Evolutionary conservation across 1,140 invertebrate genomes (phyloP).

Genomic region (Drosophila pandora): DNA sequence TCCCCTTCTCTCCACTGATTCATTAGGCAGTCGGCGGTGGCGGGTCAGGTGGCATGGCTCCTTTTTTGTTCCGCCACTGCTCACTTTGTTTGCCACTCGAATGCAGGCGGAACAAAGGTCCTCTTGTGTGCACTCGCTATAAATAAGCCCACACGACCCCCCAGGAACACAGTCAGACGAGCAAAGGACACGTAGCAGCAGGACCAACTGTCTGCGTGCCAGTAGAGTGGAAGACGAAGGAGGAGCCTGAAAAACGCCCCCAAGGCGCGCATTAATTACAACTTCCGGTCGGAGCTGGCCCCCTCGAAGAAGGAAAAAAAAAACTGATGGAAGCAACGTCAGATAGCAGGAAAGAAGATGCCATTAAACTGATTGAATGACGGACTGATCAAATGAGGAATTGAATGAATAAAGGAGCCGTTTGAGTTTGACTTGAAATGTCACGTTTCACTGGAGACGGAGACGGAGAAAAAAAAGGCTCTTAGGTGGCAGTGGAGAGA

Average conservation of each 20-base stretch:
- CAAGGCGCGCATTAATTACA: conserved; percentile 76
- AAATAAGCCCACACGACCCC: conserved; percentile 29
- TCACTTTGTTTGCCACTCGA: conserved; percentile 44
- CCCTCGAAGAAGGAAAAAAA: conserved; percentile 21
- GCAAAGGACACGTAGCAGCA: conserved; percentile 50
- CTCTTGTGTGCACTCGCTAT: conserved; percentile 43
- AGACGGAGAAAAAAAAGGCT: conserved; percentile 4
- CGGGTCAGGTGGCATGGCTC: conserved; percentile 18
- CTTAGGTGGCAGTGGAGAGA: conserved; percentile 19
- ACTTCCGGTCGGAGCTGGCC: conserved; percentile 62
- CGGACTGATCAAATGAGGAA: conserved; percentile 59
- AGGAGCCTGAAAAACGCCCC: conserved; percentile 51
- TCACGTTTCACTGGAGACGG: conserved; percentile 51
- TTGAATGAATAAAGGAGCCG: conserved; percentile 44
- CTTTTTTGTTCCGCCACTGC: conserved; percentile 15
- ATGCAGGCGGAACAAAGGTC: conserved; percentile 41
- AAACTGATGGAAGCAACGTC: conserved; percentile 27
- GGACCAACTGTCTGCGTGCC: conserved; percentile 28
- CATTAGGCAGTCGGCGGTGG: conserved; percentile 24
- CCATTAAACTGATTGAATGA: conserved; percentile 73
- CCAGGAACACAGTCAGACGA: background rate
- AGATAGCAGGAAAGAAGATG: conserved; percentile 51
- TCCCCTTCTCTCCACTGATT: conserved; percentile 23
- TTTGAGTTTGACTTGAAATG: conserved; percentile 66
- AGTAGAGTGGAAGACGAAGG: conserved; percentile 12